Base-by-base conservation (phyloP, 1,140 invertebrate genomes). In the Pseudomyrmex concolor region DNA sequence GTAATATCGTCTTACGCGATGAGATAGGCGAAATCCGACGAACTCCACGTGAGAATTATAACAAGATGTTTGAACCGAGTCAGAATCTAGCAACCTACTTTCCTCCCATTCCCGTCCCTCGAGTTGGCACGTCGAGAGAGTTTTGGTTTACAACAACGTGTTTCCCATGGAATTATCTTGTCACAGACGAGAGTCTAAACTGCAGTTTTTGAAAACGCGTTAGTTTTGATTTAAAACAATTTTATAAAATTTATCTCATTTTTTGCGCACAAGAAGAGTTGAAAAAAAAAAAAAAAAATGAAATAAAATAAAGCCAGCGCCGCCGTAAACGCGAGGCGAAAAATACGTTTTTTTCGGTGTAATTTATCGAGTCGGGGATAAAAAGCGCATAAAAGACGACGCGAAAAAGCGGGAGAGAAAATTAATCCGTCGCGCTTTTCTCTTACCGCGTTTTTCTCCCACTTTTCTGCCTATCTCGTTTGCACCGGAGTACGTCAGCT, bases 401-500 rank as follows among this genome's bases (percentile, higher is more conserved):
- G 72, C 50, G 77, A 83, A 84, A 87, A 73, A 82, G 74, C 50
- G 78, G 84, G 86, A 86, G 88, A 84, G 85, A 34, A 34, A 89
- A 87, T 89, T 90, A 90, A 90, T 90, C 86, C 81, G 73, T 81
- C 71, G 43, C 57, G 54, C 57, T 71, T 80, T 72, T 68, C 62
- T 51, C 64, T 22, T 9, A n/a, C n/a, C 9, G 43, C 57, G 54
- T 51, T 68, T 80, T 72, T 68, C 62, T 51, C 64, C 43, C 9
- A n/a, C 15, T 17, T 0, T 10, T 57, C 60, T 66, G 17, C 13
- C 63, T 34, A 19, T 86, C 84, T 81, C 80, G 67, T 80, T 84
- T 84, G 71, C 77, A 34, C 34, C 51, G 66, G 64, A 85, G 66
- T 80, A 84, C 73, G 76, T 71, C 86, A 83, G 62, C 81, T 86